A percentile compares a stretch with the other conserved stretches of the same genome.
phyloP scores from a whole-genome alignment of 2,113 vertebrate genomes.

The Alethe diademata region DNA sequence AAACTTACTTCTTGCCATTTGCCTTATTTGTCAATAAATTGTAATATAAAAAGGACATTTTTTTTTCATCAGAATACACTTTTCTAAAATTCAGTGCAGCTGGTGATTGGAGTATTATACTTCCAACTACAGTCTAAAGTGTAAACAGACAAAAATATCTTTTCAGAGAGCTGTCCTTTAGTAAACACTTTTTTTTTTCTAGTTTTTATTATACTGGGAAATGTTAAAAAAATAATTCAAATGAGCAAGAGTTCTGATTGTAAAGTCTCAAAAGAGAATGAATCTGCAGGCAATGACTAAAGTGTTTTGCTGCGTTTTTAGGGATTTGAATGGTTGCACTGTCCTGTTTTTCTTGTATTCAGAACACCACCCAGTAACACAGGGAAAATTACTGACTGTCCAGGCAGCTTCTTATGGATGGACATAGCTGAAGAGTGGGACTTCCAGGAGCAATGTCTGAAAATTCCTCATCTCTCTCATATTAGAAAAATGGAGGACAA shows the following conservation, averaged over 20 bases:
- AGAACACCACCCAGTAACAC: neutral
- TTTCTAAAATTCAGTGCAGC: neutral
- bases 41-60: neutral
- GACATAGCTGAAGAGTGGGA: neutral
- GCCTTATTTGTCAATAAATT: neutral
- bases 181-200: neutral
- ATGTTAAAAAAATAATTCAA: neutral
- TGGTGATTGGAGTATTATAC: neutral
- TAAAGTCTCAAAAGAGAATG: neutral
- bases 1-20: neutral
- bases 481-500: neutral
- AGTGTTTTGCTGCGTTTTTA: neutral
- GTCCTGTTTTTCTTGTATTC: neutral
- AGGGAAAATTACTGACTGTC: neutral
- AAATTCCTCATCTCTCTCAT: neutral
- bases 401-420: neutral
- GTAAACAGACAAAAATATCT: neutral
- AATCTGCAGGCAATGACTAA: neutral
- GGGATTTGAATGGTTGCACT: neutral
- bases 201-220: neutral
- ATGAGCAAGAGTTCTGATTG: neutral
- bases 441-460: accelerated
- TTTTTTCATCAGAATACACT: neutral
- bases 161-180: neutral
- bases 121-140: neutral